Evolutionary conservation across 2,888 invertebrate genomes (phyloP), one percentile per base, ranked within the genome.

Genomic region (Microplitis deprimator): DNA sequence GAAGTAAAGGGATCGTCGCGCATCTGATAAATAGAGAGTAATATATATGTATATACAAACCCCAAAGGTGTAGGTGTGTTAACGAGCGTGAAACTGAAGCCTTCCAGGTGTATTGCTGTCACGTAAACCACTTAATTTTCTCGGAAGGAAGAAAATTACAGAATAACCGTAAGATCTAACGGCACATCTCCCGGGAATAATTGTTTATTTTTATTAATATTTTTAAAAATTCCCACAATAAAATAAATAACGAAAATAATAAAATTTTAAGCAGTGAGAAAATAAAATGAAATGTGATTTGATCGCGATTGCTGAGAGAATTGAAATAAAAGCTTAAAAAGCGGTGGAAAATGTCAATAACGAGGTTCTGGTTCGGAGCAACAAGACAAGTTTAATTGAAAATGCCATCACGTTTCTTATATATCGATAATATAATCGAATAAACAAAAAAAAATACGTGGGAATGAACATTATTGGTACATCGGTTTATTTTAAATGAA

Each of bases 341-440:
- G 13, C 29, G 20, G 38, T 7, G 20, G 61, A 73, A 41, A 39
- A 62, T 61, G 38, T 65, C 68, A 38, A 68, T 59, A 74, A 20
- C 8, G 65, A 60, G 50, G 50, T 13, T 50, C 13, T 50, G 50
- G 10, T 10, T 10, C 8, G 5, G 6, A 50, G 10, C 50, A 50
- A 50, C 1, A 40, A 13, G 41, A 83, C 81, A 79, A 39, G 75
- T 81, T 84, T 85, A 85, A 86, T 86, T 84, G 85, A 85, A 86
- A 86, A 86, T 86, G 84, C 85, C 85, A 83, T 85, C 86, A 86
- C 85, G 85, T 77, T 78, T 82, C 82, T 82, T 50, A 50, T 82
- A 84, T 86, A 86, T 86, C 85, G 83, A 85, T 83, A 83, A 84
- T 79, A 65, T 65, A 13, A 65, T 73, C 73, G 61, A n/a, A 65